Conservation (phyloP, 1,140 invertebrate species). For the Leucophenga varia region DNA sequence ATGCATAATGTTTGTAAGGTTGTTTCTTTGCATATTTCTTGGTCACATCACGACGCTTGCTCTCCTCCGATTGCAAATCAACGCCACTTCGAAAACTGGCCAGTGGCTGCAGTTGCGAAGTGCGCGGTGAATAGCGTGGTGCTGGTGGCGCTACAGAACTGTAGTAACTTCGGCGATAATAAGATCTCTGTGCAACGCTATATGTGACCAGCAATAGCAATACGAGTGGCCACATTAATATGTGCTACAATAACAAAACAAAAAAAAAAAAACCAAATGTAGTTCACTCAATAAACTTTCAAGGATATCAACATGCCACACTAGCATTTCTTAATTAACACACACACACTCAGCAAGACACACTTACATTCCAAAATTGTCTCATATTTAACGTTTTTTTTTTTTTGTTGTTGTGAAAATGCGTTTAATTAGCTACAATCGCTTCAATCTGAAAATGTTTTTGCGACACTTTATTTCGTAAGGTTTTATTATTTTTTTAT, state of each 20-base stretch:
- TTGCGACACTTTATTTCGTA: constrained; percentile 1
- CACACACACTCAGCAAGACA: too few species aligned
- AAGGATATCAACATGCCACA: too few species aligned
- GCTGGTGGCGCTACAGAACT: constrained; percentile 29
- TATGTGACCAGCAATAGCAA: constrained; percentile 21
- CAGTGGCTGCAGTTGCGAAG: constrained; percentile 6
- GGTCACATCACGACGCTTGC: constrained; percentile 34
- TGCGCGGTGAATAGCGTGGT: constrained; percentile 23
- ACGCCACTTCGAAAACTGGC: constrained; percentile 20
- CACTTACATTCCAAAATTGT: constrained; percentile 38
- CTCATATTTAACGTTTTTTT: too few species aligned
- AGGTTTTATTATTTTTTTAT: too few species aligned
- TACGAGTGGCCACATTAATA: constrained; percentile 18
- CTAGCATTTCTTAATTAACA: too few species aligned
- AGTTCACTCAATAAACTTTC: too few species aligned
- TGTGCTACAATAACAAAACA: too few species aligned
- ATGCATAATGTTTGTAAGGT: constrained; percentile 36
- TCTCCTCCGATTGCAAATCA: constrained; percentile 43
- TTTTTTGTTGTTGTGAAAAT: too few species aligned
- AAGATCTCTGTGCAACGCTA: constrained; percentile 27
- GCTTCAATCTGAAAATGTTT: constrained; percentile 9
- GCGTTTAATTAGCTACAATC: constrained; percentile 6
- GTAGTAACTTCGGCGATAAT: constrained; percentile 34
- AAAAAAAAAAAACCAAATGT: too few species aligned
- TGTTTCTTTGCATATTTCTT: constrained; percentile 44